Percentiles rank a stretch among this genome's conserved stretches.
These are phyloP conservation scores for Craseonycteris thonglongyai DNA, from an alignment of 2,113 vertebrate genomes.

Conservation along the genomic window DNA sequence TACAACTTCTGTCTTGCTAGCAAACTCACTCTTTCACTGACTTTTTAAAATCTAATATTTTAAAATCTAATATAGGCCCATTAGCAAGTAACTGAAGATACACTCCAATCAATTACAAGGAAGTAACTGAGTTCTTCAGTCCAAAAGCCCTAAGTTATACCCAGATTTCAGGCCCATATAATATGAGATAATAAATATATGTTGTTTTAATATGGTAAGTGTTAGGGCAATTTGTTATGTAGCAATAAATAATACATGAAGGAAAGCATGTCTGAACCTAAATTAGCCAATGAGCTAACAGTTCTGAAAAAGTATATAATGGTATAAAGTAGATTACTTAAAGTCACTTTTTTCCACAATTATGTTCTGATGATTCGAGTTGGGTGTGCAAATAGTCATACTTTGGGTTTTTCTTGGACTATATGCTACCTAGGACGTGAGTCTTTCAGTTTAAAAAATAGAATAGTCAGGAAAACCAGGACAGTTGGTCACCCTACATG, in stretches of 20 bases:
- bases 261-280: background rate
- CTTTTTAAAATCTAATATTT: background rate
- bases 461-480: background rate
- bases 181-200: background rate
- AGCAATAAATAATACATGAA: background rate
- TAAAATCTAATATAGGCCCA: background rate
- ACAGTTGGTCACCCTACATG: background rate
- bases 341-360: background rate
- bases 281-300: background rate
- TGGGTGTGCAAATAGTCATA: background rate
- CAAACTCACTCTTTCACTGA: background rate
- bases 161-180: background rate
- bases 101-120: background rate
- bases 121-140: background rate
- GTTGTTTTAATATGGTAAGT: background rate
- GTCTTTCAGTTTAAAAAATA: conserved; percentile 6
- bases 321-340: background rate
- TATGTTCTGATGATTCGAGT: background rate
- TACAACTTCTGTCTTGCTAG: background rate
- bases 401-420: background rate
- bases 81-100: background rate
- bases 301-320: background rate
- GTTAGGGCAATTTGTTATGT: background rate
- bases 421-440: background rate
- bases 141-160: background rate